A percentile compares a stretch with the other conserved stretches of the same genome.
Conservation (phyloP, 1,140 invertebrate genomes). For the Leptoteleia sp. region DNA sequence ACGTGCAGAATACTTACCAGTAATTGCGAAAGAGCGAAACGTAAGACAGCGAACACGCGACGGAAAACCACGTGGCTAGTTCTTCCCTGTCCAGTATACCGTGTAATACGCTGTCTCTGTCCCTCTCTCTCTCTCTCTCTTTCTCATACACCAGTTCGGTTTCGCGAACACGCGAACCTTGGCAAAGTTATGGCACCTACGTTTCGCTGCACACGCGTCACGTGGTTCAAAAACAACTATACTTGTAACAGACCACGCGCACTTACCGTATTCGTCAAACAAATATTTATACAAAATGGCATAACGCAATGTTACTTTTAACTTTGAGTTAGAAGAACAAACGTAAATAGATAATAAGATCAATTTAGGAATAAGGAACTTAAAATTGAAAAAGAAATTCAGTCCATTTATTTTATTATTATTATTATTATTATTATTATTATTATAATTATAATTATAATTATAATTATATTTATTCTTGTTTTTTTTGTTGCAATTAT, state of each 20-base stretch:
- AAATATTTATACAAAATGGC: no score
- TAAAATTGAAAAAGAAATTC: no score
- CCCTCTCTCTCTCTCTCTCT: no score
- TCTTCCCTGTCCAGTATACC: conserved; percentile 29
- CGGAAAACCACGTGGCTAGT: conserved; percentile 25
- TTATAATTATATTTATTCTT: no score
- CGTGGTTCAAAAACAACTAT: conserved; percentile 23
- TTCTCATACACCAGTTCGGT: conserved; percentile 12
- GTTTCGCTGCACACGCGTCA: conserved; percentile 22
- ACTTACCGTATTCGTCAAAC: conserved; percentile 14
- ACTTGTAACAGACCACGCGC: conserved; percentile 8
- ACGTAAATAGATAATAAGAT: no score
- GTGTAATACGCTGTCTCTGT: conserved; percentile 14
- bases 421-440: no score
- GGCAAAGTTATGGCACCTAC: conserved; percentile 35
- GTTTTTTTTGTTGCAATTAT: no score
- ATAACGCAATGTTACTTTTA: no score
- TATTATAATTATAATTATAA: no score
- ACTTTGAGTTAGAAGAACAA: no score
- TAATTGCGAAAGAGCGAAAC: conserved; percentile 7
- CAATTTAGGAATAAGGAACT: no score
- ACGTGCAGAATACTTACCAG: conserved; percentile 19
- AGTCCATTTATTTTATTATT: no score
- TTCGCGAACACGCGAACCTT: conserved; percentile 29
- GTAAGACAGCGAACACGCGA: conserved; percentile 15